Base-by-base conservation (phyloP, 2,797 vertebrate species). In the Molossus molossus region DNA sequence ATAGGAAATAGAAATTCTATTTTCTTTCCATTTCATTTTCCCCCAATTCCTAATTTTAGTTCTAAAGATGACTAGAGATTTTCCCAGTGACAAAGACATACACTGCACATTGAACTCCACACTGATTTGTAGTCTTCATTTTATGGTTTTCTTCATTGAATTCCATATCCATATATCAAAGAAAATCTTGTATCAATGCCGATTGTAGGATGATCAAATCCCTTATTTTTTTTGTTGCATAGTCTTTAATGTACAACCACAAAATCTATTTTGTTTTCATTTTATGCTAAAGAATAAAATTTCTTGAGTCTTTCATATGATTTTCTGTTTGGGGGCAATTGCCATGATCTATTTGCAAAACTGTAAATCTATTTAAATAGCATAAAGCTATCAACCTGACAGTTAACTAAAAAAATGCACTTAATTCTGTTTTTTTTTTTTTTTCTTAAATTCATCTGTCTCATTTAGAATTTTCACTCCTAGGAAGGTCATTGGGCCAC, bases 1-100 rank as follows among this genome's bases (percentile, higher is more conserved):
- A 94, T 95, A 95, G 90, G 96, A 97, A 55, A 90, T 86, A 97
- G 95, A 97, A 97, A 92, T 92, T 96, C 55, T 93, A 92, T 87
- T 69, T 96, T 95, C 21, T 97, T 91, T 96, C 60, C 64, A 91
- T 94, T 76, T 69, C 23, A 65, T 92, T 97, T 98, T 96, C 86
- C 65, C 55, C 87, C 79, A 77, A 33, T 96, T 96, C 81, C 95
- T 94, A 62, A n/a, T 62, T 95, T 96, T 95, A 60, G 48, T 73
- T 90, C 48, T 83, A 85, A 90, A 72, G 57, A 33, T 48, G 7
- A 90, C 58, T 86, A 40, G 21, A 92, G 57, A 53, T 37, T 3
- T 65, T 94, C 18, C 9, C 15, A 17, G 21, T 29, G 67, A 83
- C n/a, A 92, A 92, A 88, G 29, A 20, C 40, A 37, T 12, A 33